Evolutionary conservation across 1,140 invertebrate species (phyloP), one percentile per base, ranked within the genome.

Genomic region (Euborellia annulipes): DNA sequence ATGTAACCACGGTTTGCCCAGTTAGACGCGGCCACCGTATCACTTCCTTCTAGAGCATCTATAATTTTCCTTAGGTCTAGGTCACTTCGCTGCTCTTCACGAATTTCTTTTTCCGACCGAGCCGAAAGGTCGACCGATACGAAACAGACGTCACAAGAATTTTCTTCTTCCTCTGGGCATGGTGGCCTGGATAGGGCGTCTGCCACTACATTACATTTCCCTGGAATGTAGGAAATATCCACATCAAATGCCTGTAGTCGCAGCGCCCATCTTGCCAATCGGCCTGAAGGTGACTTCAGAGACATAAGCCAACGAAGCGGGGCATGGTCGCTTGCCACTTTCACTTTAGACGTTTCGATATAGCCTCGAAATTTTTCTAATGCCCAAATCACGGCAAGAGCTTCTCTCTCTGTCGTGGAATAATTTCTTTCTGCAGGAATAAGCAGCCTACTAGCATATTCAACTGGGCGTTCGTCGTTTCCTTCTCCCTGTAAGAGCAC

Each of bases 251-350:
- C 17, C 38, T 63, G 56, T 3, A 63, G 30, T 8, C 47, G 34
- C 6, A 62, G 39, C 3, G 56, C 54, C 56, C 59, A 62, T 4
- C 57, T 18, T 1, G 50, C 52, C 11, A 64, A 18, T 7, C 59
- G 36, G 16, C 19, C 37, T 3, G 52, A 53, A 7, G 55, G 53
- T 3, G 54, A 47, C 47, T 55, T 55, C 19, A 58, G 7, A 8
- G 8, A 46, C 20, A 54, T 27, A 7, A 58, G 41, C 56, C 52
- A 55, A 22, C 44, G 20, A 11, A 59, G 41, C 4, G 55, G 42
- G 52, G 66, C 64, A 47, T 73, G 69, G 49, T 75, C 68, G 1
- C 64, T 68, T 27, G 58, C 40, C 2, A 70, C 55, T 0, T 39
- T 58, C 43, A 71, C n/a, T n/a, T n/a, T n/a, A 8, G 32, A 50